A percentile compares a stretch with the other conserved stretches of the same genome.
phyloP scores from a whole-genome alignment of 2,113 vertebrate genomes.

The Solea solea region DNA sequence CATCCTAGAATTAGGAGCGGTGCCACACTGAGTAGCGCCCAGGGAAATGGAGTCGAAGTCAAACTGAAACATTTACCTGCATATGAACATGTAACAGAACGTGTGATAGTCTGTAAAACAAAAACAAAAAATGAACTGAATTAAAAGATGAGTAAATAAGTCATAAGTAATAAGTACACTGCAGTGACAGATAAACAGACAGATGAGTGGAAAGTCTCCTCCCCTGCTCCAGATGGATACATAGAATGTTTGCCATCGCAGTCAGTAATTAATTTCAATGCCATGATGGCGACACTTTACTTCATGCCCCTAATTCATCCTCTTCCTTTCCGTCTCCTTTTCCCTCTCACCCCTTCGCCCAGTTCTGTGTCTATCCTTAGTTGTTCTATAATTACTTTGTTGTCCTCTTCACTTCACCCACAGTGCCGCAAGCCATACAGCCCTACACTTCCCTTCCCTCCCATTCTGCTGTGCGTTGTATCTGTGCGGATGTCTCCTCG shows the following conservation, averaged over 20 bases:
- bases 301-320: constrained; percentile 9
- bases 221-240: constrained; percentile 73
- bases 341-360: constrained; percentile 28
- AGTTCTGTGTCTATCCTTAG: constrained; percentile 52
- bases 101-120: no score
- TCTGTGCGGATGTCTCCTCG: constrained; percentile 29
- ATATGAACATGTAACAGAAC: no score
- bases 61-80: no score
- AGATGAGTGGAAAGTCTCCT: not conserved
- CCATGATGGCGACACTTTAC: constrained; percentile 63
- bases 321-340: constrained; percentile 42
- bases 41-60: no score
- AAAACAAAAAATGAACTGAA: no score
- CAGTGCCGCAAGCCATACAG: constrained; percentile 39
- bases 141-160: no score
- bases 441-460: constrained; percentile 29
- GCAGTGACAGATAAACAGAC: no score
- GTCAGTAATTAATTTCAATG: constrained; percentile 78
- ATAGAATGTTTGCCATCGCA: constrained; percentile 65
- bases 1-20: no score
- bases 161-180: no score
- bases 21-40: no score
- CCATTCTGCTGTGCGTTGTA: constrained; percentile 24
- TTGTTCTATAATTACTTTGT: constrained; percentile 67
- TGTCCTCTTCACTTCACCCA: constrained; percentile 56